Evolutionary conservation across 1,140 invertebrate species (phyloP).

Genomic region (Notospermus geniculatus): DNA sequence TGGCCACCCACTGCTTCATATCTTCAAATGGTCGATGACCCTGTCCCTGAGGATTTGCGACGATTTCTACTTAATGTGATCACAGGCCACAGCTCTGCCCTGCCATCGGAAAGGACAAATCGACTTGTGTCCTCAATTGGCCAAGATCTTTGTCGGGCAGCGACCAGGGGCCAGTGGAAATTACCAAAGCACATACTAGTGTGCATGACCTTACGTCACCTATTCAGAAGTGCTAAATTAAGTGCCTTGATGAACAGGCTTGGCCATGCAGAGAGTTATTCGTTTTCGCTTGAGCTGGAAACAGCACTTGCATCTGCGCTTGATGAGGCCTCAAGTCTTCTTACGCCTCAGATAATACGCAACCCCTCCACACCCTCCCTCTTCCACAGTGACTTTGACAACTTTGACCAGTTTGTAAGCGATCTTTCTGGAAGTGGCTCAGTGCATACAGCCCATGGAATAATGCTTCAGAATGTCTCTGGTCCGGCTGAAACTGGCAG

Average conservation of each 20-base stretch:
- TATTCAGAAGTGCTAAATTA: slow-evolving; percentile 21
- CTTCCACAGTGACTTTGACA: slow-evolving; percentile 32
- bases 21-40: too few relatives aligned
- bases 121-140: slow-evolving; percentile 5
- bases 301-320: slow-evolving; percentile 15
- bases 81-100: not conserved
- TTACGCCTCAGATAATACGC: slow-evolving; percentile 20
- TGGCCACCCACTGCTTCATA: too few relatives aligned
- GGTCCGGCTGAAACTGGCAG: not conserved
- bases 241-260: slow-evolving; percentile 23
- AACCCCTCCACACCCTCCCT: slow-evolving; percentile 15
- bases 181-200: slow-evolving; percentile 25
- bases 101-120: slow-evolving; percentile 5
- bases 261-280: slow-evolving; percentile 24
- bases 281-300: slow-evolving; percentile 27
- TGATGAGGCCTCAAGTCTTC: slow-evolving; percentile 16
- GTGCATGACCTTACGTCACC: slow-evolving; percentile 18
- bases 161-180: slow-evolving; percentile 25
- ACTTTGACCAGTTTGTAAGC: slow-evolving; percentile 31
- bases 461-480: slow-evolving; percentile 24
- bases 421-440: slow-evolving; percentile 18
- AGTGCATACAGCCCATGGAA: slow-evolving; percentile 29
- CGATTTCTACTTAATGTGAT: slow-evolving; percentile 4
- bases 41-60: not conserved
- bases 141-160: slow-evolving; percentile 18